phyloP scores from a whole-genome alignment of 2,113 vertebrate species.

The Gadus chalcogrammus region DNA sequence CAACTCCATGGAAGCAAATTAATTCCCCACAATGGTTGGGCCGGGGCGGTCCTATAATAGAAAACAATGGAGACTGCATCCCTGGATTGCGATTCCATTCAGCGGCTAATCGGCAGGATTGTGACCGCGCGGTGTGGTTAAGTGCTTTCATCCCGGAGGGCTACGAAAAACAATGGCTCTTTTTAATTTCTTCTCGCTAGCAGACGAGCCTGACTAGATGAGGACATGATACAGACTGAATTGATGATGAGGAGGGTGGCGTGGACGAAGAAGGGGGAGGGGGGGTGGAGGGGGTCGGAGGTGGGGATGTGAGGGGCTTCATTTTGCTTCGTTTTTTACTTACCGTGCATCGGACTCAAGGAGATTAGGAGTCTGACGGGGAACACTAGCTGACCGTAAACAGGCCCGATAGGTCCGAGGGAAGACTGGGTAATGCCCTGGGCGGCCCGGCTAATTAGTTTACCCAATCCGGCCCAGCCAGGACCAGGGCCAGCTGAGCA shows the following conservation, averaged over 20 bases:
- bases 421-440: slow-evolving; percentile 49
- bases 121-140: slow-evolving; percentile 43
- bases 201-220: slow-evolving; percentile 32
- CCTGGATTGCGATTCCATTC: slow-evolving; percentile 62
- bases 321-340: slow-evolving; percentile 31
- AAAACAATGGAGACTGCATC: slow-evolving; percentile 59
- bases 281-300: slow-evolving; percentile 10
- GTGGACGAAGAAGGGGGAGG: slow-evolving; percentile 44
- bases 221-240: slow-evolving; percentile 70
- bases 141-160: slow-evolving; percentile 67
- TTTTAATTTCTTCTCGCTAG: slow-evolving; percentile 67
- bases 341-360: slow-evolving; percentile 47
- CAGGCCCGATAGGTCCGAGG: slow-evolving; percentile 61
- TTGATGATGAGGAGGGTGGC: slow-evolving; percentile 61
- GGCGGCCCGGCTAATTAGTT: slow-evolving; percentile 61
- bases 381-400: slow-evolving; percentile 68
- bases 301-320: slow-evolving; percentile 6
- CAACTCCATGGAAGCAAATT: slow-evolving; percentile 64
- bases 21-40: slow-evolving; percentile 64
- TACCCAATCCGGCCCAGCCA: slow-evolving; percentile 47
- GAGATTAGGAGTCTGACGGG: slow-evolving; percentile 63
- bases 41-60: slow-evolving; percentile 56
- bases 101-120: slow-evolving; percentile 56
- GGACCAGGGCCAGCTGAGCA: slow-evolving; percentile 29
- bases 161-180: slow-evolving; percentile 68